Evolutionary conservation across 2,888 invertebrate genomes (phyloP).

Genomic region (Andrena flavipes): DNA sequence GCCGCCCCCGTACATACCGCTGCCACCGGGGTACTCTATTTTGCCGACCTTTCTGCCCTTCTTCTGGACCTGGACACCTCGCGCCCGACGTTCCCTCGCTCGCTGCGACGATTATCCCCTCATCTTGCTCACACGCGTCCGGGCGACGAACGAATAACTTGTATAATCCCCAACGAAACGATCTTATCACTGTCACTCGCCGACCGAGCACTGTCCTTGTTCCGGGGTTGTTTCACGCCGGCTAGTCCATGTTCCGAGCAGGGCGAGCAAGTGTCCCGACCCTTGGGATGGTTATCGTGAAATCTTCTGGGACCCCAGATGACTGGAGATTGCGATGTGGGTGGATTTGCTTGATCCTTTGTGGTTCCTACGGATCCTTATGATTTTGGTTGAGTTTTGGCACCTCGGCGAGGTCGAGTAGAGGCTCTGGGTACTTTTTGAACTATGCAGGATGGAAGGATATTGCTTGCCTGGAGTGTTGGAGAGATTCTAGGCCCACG

Average conservation of each 20-base stretch:
- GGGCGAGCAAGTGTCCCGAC: conserved; percentile 24
- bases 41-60: conserved; percentile 70
- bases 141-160: not conserved
- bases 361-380: too few species aligned
- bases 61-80: conserved; percentile 1
- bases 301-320: conserved; percentile 34
- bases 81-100: conserved; percentile 11
- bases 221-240: not conserved
- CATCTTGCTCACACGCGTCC: conserved; percentile 13
- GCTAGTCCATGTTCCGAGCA: conserved; percentile 11
- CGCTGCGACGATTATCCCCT: not conserved
- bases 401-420: not conserved
- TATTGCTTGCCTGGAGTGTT: not conserved
- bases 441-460: too few species aligned
- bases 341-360: conserved; percentile 1
- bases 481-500: not conserved
- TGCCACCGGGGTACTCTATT: conserved; percentile 82
- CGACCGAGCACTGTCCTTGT: not conserved
- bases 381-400: not conserved
- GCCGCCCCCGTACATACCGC: conserved; percentile 82
- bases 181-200: conserved; percentile 7
- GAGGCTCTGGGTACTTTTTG: not conserved
- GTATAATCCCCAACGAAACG: not conserved
- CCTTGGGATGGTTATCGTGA: conserved; percentile 19
- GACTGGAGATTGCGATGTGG: conserved; percentile 14